Conservation (phyloP, 2,797 vertebrate genomes). For the Characodon lateralis region DNA sequence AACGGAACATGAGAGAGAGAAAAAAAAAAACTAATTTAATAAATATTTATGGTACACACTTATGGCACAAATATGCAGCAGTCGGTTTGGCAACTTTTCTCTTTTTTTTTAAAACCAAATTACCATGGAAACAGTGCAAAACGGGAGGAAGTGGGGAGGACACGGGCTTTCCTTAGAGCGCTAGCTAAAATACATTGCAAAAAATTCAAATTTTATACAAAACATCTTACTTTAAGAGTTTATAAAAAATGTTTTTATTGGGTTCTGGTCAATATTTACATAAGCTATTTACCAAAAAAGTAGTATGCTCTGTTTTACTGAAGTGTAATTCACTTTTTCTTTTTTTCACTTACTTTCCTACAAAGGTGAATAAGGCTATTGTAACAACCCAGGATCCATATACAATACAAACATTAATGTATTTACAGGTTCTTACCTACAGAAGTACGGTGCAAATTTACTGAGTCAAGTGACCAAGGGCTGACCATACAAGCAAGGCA, state of each 20-base stretch:
- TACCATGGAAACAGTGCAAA: slow-evolving; percentile 95
- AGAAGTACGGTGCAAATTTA: slow-evolving; percentile 95
- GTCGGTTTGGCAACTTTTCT: slow-evolving; percentile 97
- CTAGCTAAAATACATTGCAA: slow-evolving; percentile 99
- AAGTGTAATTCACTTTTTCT: slow-evolving; percentile 70
- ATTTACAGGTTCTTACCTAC: slow-evolving; percentile 97
- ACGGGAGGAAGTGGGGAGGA: slow-evolving; percentile 87
- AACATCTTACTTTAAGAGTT: slow-evolving; percentile 98
- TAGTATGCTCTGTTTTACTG: slow-evolving; percentile 81
- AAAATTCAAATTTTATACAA: slow-evolving; percentile 99
- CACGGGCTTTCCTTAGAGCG: slow-evolving; percentile 93
- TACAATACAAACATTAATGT: slow-evolving; percentile 96
- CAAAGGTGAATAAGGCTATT: slow-evolving; percentile 99
- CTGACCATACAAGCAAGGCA: slow-evolving; percentile 97
- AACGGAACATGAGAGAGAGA: slow-evolving; percentile 53
- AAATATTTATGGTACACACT: slow-evolving; percentile 99
- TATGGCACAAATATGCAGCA: slow-evolving; percentile 99
- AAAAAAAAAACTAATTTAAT: slow-evolving; percentile 89
- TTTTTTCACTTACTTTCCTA: slow-evolving; percentile 85
- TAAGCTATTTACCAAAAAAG: slow-evolving; percentile 98
- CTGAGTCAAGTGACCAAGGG: slow-evolving; percentile 90
- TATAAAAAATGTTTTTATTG: slow-evolving; percentile 90
- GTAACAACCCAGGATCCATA: slow-evolving; percentile 96
- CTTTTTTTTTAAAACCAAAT: slow-evolving; percentile 79
- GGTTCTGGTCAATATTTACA: slow-evolving; percentile 94